Base-by-base conservation (phyloP, 2,113 vertebrate genomes). In the Aegithalos caudatus region DNA sequence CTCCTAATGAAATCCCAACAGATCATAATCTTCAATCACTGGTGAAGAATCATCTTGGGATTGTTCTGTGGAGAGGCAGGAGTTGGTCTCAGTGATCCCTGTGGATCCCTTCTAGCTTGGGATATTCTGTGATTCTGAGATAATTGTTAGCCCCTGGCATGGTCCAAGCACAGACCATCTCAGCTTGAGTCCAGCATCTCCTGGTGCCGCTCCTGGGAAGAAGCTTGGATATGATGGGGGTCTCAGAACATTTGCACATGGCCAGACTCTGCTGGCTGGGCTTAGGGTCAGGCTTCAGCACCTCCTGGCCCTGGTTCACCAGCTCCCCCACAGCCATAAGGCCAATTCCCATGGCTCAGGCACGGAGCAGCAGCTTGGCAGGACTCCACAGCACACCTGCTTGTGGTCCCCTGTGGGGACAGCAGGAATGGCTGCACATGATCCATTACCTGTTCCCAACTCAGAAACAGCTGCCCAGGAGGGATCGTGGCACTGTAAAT, bases 291-390 rank as follows among this genome's bases (percentile, higher is more conserved):
- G n/a, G 40, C 15, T 67, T 40, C 35, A 45, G 10, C 56, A 44
- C 31, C 24, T 8, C 25, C 25, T 66, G 70, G 53, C 47, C 19
- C 58, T 0, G 5, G 24, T 13, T 79, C 33, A 65, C 18, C n/a
- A 51, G 54, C 16, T 19, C 33, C 42, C 29, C 48, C 9, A 2
- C 2, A 60, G 81, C 71, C 95, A 94, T 64, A 88, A 83, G 94
- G 84, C 18, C 62, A 73, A 27, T 95, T 96, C 94, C 67, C 92
- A 96, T 14, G 80, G 71, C 57, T 71, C 61, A 76, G 70, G 10
- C 4, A 1, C 0, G 0, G 79, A 65, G 56, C 73, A 73, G 78
- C 18, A 70, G 47, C 44, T 67, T 92, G 92, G 86, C 86, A 58
- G 21, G 5, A 16, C 21, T 91, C 76, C 86, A 67, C 38, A 76